Conservation (phyloP, 2,888 invertebrate genomes). For the Schizotus pectinicornis region DNA sequence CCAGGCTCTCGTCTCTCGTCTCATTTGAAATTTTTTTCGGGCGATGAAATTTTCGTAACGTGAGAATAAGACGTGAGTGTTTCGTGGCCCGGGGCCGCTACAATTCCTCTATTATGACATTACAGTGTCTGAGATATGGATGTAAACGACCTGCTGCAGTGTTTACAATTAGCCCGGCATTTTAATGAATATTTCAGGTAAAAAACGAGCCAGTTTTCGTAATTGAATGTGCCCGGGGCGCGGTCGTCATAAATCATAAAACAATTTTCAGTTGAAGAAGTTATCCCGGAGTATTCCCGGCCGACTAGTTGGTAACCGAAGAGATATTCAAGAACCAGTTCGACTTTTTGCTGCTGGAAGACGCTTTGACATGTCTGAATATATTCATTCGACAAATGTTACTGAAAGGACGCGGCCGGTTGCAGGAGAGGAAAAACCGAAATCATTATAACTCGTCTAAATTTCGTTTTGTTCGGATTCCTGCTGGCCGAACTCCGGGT, state of each 20-base stretch:
- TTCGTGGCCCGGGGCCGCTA: neutral
- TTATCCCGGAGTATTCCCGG: conserved; percentile 40
- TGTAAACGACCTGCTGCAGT: conserved; percentile 38
- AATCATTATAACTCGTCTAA: conserved; percentile 17
- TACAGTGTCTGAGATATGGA: conserved; percentile 27
- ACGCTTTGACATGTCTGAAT: conserved; percentile 41
- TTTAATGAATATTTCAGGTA: conserved; percentile 47
- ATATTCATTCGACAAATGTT: conserved; percentile 37
- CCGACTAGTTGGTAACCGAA: conserved; percentile 11
- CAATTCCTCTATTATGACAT: conserved; percentile 24
- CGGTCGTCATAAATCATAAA: conserved; percentile 43
- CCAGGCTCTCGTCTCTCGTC: too few relatives aligned
- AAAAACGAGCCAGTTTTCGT: conserved; percentile 44
- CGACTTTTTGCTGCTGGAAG: conserved; percentile 36
- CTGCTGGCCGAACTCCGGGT: too few relatives aligned
- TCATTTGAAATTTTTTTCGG: too few relatives aligned
- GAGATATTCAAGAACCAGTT: conserved; percentile 36
- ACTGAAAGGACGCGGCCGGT: conserved; percentile 35
- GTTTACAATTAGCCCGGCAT: conserved; percentile 46
- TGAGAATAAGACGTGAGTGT: too few relatives aligned
- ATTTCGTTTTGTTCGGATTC: too few relatives aligned
- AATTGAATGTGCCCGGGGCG: conserved; percentile 46
- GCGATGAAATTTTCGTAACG: too few relatives aligned
- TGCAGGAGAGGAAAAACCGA: conserved; percentile 37
- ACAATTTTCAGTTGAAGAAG: conserved; percentile 45